phyloP scores from a whole-genome alignment of 2,797 vertebrate species.

The Silurus aristotelis region DNA sequence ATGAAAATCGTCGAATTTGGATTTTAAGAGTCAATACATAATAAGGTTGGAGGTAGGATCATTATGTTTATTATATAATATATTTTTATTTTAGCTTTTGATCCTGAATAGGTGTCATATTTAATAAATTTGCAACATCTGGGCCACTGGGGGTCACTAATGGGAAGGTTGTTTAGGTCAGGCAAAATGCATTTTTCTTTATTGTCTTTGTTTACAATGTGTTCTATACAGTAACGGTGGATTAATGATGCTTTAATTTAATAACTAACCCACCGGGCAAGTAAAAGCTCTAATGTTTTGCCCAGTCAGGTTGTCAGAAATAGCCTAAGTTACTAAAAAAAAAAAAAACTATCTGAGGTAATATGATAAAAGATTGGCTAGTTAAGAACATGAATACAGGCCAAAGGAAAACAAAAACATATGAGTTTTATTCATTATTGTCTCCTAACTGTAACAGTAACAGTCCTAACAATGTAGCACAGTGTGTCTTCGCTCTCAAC shows the following conservation, averaged over 20 bases:
- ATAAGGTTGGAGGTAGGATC: not conserved
- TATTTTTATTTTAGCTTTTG: not conserved
- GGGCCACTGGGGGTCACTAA: constrained; percentile 23
- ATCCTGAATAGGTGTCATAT: not conserved
- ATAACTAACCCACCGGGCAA: not conserved
- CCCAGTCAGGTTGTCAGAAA: not conserved
- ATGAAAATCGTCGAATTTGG: not conserved
- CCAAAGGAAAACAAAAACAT: not conserved
- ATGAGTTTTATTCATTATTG: not conserved
- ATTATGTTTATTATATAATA: not conserved
- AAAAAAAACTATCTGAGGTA: not conserved
- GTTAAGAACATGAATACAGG: not conserved
- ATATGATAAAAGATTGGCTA: not conserved
- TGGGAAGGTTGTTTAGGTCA: constrained; percentile 2
- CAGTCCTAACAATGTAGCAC: not conserved
- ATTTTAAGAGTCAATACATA: not conserved
- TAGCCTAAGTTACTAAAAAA: not conserved
- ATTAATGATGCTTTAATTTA: not conserved
- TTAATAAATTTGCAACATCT: not conserved
- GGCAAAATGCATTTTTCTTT: not conserved
- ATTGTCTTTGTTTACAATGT: not conserved
- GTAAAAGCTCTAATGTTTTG: not conserved
- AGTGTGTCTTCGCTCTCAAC: not conserved
- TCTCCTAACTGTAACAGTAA: not conserved
- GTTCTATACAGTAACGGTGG: not conserved